These are phyloP conservation scores for Lobophora halterata DNA, from an alignment of 2,888 invertebrate species.

Conservation along the genomic window DNA sequence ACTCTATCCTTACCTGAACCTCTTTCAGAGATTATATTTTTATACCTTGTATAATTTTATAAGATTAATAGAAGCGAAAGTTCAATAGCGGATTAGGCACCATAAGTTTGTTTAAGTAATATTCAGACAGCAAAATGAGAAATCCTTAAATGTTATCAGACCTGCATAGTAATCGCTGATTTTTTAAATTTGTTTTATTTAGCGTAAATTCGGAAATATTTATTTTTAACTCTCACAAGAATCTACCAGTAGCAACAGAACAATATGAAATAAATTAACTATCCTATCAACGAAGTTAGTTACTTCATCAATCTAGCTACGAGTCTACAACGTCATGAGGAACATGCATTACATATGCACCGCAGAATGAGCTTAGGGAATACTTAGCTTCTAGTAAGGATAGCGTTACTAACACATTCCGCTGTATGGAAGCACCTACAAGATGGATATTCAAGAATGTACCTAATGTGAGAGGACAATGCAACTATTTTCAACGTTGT, in stretches of 20 bases:
- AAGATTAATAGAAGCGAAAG: conserved; percentile 71
- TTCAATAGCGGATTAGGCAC: conserved; percentile 74
- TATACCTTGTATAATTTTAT: too few relatives aligned
- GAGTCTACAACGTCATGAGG: conserved; percentile 11
- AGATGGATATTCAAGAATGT: conserved; percentile 30
- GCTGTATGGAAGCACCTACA: conserved; percentile 13
- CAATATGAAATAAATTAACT: conserved; percentile 9
- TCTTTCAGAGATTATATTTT: too few relatives aligned
- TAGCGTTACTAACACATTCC: conserved; percentile 18
- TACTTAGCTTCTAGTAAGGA: conserved; percentile 18
- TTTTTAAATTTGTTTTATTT: conserved; percentile 48
- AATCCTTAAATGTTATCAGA: conserved; percentile 49
- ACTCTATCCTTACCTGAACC: too few relatives aligned
- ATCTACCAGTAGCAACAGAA: too few relatives aligned
- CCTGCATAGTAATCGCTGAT: conserved; percentile 59
- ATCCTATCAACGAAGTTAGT: conserved; percentile 1
- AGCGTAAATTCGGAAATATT: conserved; percentile 26
- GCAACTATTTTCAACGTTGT: conserved; percentile 55
- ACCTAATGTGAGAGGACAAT: conserved; percentile 42
- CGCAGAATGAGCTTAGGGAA: conserved; percentile 22
- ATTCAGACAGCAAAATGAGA: conserved; percentile 63
- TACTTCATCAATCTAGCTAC: conserved; percentile 8
- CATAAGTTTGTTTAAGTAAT: conserved; percentile 75
- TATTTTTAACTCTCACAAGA: too few relatives aligned
- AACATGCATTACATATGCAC: conserved; percentile 22